Base-by-base conservation (phyloP, 2,888 invertebrate species). In the Leptinotarsa peninsularis region DNA sequence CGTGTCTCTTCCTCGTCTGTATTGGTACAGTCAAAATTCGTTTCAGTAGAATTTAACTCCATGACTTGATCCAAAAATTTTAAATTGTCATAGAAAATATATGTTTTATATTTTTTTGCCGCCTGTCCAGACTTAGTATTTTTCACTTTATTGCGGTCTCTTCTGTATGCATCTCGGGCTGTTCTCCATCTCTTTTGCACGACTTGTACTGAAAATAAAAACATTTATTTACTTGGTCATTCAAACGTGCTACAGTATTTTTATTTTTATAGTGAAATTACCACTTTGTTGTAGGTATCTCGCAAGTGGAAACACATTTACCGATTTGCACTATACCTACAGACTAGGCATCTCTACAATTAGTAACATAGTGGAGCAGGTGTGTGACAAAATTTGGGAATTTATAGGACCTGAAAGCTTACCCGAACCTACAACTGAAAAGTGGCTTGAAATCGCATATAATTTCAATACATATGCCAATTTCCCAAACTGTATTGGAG, bases 281-380 rank as follows among this genome's bases (percentile, higher is more conserved):
- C 4, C 27, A 27, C 27, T 27, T 27, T 27, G 27, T 27, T 27
- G 27, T 27, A 77, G 71, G 54, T 77, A 77, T 67, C 58, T 77
- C 21, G 72, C 76, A 50, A 73, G 70, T 58, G 70, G 72, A 58
- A 72, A 70, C 56, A 33, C 72, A 27, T 77, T 74, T 72, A 67
- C 49, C 23, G 74, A 74, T 49, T n/a, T 76, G 14, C 72, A 77
- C 50, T 72, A 67, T 49, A 23, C 23, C 23, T 77, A 63, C 18
- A 67, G 69, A 63, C 50, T 76, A 13, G 71, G 67, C 3, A 67
- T 58, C 23, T 23, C 23, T 23, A 23, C 23, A 23, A 23, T 23
- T 23, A 23, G 23, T 23, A 23, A 23, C 23, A 23, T 23, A 23
- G 3, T 23, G 23, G 23, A 23, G 23, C 2, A 23, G 23, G 23